phyloP scores from a whole-genome alignment of 1,140 invertebrate genomes.

The Lasaia peninsularis region DNA sequence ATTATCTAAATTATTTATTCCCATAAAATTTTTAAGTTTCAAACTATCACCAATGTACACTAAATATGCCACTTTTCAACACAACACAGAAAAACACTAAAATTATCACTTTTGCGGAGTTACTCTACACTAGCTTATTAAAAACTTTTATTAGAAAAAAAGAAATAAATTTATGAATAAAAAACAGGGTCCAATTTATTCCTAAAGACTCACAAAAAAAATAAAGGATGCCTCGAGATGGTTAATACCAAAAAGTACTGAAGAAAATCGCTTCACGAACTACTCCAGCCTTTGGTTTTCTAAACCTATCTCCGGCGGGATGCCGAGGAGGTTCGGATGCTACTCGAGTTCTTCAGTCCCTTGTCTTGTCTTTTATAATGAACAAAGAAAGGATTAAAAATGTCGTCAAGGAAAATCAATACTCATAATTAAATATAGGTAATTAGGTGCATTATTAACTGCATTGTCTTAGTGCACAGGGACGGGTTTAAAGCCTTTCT shows the following conservation, averaged over 20 bases:
- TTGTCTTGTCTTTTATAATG: conserved; percentile 57
- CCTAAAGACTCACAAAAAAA: conserved; percentile 45
- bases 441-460: conserved; percentile 38
- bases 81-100: too few relatives aligned
- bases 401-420: conserved; percentile 61
- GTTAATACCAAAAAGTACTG: conserved; percentile 73
- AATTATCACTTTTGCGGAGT: too few relatives aligned
- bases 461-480: conserved; percentile 32
- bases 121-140: too few relatives aligned
- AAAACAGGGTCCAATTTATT: neutral
- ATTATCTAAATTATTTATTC: too few relatives aligned
- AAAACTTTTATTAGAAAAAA: too few relatives aligned
- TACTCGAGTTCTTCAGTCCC: conserved; percentile 50
- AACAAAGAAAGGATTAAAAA: conserved; percentile 42
- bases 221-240: conserved; percentile 50
- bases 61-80: too few relatives aligned
- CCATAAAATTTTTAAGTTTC: too few relatives aligned
- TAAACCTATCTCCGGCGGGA: conserved; percentile 62
- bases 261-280: conserved; percentile 78
- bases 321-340: conserved; percentile 64
- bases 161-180: conserved; percentile 11
- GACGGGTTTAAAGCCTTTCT: conserved; percentile 19
- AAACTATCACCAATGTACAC: too few relatives aligned
- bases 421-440: conserved; percentile 72
- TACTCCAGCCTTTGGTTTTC: conserved; percentile 74